phyloP scores from a whole-genome alignment of 2,797 vertebrate genomes.

The Pogonophryne albipinna region DNA sequence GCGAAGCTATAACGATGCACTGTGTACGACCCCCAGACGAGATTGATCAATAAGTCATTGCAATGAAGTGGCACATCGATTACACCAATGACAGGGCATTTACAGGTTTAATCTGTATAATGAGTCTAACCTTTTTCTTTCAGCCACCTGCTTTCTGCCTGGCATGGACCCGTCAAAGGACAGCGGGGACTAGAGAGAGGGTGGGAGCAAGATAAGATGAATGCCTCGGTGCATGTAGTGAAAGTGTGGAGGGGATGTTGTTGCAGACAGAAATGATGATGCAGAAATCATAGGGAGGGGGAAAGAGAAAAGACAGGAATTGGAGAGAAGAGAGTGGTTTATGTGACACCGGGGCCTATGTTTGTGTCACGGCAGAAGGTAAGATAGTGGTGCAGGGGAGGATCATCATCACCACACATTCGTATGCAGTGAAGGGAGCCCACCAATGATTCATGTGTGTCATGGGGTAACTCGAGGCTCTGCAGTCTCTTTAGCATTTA shows the following conservation, averaged over 20 bases:
- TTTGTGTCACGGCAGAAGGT: constrained; percentile 66
- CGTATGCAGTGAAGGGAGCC: constrained; percentile 66
- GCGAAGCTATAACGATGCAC: constrained; percentile 74
- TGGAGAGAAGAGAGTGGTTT: constrained; percentile 28
- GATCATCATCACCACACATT: constrained; percentile 63
- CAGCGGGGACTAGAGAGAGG: constrained; percentile 36
- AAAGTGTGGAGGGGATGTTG: not conserved
- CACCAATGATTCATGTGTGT: constrained; percentile 79
- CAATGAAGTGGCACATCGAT: constrained; percentile 87
- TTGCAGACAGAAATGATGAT: constrained; percentile 24
- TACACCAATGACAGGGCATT: constrained; percentile 84
- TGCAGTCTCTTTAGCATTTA: constrained; percentile 76
- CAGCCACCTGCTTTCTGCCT: constrained; percentile 71
- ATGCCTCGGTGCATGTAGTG: constrained; percentile 24
- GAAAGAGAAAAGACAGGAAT: constrained; percentile 7
- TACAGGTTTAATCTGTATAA: constrained; percentile 89
- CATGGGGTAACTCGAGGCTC: constrained; percentile 65
- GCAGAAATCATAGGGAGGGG: constrained; percentile 10
- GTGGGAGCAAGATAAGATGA: constrained; percentile 53
- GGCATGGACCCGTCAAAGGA: constrained; percentile 57
- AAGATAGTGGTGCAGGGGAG: constrained; percentile 55
- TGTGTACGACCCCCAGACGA: constrained; percentile 75
- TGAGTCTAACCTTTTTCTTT: constrained; percentile 84
- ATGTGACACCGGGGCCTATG: constrained; percentile 54
- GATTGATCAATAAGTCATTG: constrained; percentile 85